Conservation (phyloP, 1,140 invertebrate genomes). For the Neodiprion lecontei region DNA sequence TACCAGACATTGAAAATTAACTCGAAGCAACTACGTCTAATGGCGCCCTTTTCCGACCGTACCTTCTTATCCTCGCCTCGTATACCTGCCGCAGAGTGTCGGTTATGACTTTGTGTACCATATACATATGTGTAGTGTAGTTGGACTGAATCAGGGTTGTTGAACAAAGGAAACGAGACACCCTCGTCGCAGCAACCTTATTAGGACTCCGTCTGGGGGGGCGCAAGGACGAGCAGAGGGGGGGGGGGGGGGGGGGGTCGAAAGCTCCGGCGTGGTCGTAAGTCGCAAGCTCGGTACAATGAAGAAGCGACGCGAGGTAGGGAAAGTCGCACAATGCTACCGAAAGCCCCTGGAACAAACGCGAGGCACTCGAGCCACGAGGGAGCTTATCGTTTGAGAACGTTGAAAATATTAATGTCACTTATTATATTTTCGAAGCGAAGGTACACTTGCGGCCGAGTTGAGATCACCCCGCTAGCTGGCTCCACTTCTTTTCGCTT, state of each 20-base stretch:
- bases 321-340: not conserved
- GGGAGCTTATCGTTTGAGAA: constrained; percentile 4
- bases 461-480: not conserved
- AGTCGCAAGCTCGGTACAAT: not conserved
- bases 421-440: not conserved
- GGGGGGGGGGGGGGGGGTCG: no score
- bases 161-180: not conserved
- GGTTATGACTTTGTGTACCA: not conserved
- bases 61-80: not conserved
- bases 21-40: no score
- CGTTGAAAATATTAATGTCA: not conserved
- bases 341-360: not conserved
- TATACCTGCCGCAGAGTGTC: not conserved
- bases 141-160: not conserved
- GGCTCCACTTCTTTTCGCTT: not conserved
- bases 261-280: not conserved
- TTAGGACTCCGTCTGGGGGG: not conserved
- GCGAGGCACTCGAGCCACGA: not conserved
- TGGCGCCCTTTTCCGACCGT: no score
- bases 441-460: not conserved
- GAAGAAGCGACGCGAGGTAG: not conserved
- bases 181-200: not conserved
- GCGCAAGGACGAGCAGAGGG: not conserved
- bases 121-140: not conserved
- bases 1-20: no score